Base-by-base conservation (phyloP, 2,888 invertebrate species). In the Drosophila helvetica region DNA sequence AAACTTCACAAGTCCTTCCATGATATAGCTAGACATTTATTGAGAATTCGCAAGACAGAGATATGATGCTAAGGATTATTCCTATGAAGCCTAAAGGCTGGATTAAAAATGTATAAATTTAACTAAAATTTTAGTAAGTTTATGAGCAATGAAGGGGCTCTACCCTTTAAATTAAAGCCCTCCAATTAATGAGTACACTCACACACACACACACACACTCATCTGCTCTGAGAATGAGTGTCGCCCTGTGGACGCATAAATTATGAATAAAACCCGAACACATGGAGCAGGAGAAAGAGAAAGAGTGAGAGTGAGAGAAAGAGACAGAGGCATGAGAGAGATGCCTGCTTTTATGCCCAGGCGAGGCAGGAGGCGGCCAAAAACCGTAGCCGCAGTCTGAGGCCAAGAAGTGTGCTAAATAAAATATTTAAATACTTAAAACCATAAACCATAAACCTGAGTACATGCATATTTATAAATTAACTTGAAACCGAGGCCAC, bases 351-450 rank as follows among this genome's bases (percentile, higher is more conserved):
- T 59, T 63, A 48, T 50, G 22, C 27, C 60, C 57, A 30, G 10
- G 12, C n/a, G n/a, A n/a, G n/a, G n/a, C n/a, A 33, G 50, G 27
- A 3, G 10, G 1, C n/a, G 1, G 27, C 5, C 9, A 18, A 46
- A 46, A 18, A 10, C 9, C 18, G 10, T 46, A 15, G 50, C 22
- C 48, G 38, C 61, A 33, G 50, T 55, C 50, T 62, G 46, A 56
- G 56, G 73, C 64, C 64, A 78, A 81, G 83, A 85, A 83, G 83
- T 78, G 76, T 73, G 75, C 80, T 85, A 80, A 85, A 85, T 85
- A 88, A 80, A 85, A 85, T 85, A 88, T 88, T 85, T 88, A 81
- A 85, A 79, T 81, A 86, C 70, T 73, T 69, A 78, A 81, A 79
- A 72, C 85, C 85, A 88, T 85, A 87, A 85, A 78, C 85, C 85